phyloP scores from a whole-genome alignment of 2,113 vertebrate genomes.

The Tinamus guttatus region DNA sequence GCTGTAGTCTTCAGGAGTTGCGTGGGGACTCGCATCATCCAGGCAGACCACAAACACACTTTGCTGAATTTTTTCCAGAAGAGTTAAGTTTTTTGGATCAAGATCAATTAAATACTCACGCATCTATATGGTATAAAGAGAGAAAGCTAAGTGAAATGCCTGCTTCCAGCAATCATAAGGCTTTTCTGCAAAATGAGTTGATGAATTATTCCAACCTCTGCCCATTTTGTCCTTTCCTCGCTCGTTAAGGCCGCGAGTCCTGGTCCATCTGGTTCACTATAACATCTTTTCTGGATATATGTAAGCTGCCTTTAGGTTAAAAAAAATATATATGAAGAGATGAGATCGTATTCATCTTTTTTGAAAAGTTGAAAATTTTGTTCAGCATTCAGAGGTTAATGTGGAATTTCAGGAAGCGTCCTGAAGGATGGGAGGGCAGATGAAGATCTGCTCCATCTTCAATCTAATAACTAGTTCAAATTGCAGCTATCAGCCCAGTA shows the following conservation, averaged over 20 bases:
- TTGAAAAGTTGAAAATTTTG: neutral
- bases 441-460: neutral
- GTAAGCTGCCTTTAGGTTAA: conserved; percentile 85
- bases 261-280: conserved; percentile 83
- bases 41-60: conserved; percentile 87
- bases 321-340: neutral
- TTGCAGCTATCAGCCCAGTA: neutral
- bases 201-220: conserved; percentile 80
- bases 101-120: conserved; percentile 90
- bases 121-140: conserved; percentile 75
- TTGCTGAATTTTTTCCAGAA: conserved; percentile 91
- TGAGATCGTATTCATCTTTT: neutral
- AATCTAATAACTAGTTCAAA: neutral
- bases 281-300: conserved; percentile 84
- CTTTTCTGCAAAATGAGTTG: neutral
- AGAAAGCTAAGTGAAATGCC: neutral
- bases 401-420: neutral
- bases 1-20: conserved; percentile 87
- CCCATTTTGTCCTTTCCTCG: conserved; percentile 91
- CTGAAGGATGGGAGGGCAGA: neutral
- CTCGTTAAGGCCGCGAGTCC: conserved; percentile 88
- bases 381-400: neutral
- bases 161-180: neutral
- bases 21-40: conserved; percentile 86
- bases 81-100: conserved; percentile 86